Conservation (phyloP, 2,888 invertebrate species). For the Drosophila nr. medialis region DNA sequence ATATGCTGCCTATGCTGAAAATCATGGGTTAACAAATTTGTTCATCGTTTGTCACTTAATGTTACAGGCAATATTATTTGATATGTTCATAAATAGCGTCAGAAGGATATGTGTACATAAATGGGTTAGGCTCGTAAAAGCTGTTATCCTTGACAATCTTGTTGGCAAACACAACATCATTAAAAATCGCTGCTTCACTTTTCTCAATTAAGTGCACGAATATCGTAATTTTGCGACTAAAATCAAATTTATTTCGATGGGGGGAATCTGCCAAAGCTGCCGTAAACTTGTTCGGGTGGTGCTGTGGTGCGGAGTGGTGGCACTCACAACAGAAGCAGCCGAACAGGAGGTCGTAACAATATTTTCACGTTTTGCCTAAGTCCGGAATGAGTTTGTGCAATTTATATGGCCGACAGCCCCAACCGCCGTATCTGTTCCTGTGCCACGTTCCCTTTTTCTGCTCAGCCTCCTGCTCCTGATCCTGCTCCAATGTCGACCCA, state of each 20-base stretch:
- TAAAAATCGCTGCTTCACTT: slow-evolving; percentile 73
- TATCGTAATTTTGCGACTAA: slow-evolving; percentile 75
- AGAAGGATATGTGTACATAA: not conserved
- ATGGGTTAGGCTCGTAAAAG: slow-evolving; percentile 6
- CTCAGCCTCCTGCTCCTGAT: slow-evolving; percentile 2
- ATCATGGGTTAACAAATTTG: not conserved
- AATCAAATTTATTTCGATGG: slow-evolving; percentile 74
- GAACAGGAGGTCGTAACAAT: slow-evolving; percentile 78
- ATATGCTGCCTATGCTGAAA: not conserved
- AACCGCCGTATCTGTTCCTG: slow-evolving; percentile 21
- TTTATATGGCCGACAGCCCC: slow-evolving; percentile 60
- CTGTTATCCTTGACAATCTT: slow-evolving; percentile 6
- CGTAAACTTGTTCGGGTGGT: not conserved
- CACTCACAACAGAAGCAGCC: slow-evolving; percentile 11
- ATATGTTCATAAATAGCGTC: not conserved
- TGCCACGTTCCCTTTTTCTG: slow-evolving; percentile 15
- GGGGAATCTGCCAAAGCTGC: slow-evolving; percentile 36
- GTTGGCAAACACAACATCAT: slow-evolving; percentile 60
- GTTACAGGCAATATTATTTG: not conserved
- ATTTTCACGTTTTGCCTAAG: slow-evolving; percentile 82
- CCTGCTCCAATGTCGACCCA: slow-evolving; percentile 24
- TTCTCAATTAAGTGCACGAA: slow-evolving; percentile 68
- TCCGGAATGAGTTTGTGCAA: slow-evolving; percentile 77
- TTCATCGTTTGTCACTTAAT: not conserved
- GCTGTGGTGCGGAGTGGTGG: not conserved